Percentiles rank a stretch among this genome's conserved stretches.
These are phyloP conservation scores for Acropora tenuis DNA, from an alignment of 64 coral and sea anemone genomes.

Conservation along the genomic window DNA sequence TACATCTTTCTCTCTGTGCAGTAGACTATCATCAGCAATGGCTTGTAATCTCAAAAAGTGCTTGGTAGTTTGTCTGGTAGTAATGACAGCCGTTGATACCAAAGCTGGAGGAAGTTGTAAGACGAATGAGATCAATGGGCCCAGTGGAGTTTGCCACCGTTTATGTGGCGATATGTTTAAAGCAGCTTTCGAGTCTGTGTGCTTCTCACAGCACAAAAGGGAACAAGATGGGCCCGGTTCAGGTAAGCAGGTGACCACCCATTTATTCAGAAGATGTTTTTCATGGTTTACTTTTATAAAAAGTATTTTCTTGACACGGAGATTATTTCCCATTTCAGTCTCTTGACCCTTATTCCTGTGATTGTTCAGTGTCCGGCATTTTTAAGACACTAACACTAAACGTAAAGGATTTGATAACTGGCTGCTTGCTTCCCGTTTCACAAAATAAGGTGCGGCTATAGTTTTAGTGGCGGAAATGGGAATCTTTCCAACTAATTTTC, in stretches of 20 bases:
- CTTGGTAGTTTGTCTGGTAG: neutral
- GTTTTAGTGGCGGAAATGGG: no score
- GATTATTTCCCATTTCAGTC: no score
- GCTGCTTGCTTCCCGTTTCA: no score
- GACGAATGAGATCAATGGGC: neutral
- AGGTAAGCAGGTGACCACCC: neutral
- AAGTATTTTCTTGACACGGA: neutral
- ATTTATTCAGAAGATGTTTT: neutral
- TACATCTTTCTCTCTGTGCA: neutral
- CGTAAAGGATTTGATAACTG: no score
- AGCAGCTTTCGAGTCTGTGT: neutral
- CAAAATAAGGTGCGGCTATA: no score
- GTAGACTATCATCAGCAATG: neutral
- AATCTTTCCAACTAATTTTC: no score
- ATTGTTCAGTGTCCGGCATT: no score
- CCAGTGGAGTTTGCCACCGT: neutral
- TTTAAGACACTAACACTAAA: no score
- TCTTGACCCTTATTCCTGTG: no score
- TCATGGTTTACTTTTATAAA: neutral
- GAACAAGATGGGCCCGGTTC: neutral
- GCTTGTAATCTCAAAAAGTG: neutral
- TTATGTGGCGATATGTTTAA: slow-evolving; percentile 1
- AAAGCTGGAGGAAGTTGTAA: neutral
- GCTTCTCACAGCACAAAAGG: neutral
- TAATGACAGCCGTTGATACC: neutral